Conservation (phyloP, 2,797 vertebrate species). For the Peromyscus attwateri region DNA sequence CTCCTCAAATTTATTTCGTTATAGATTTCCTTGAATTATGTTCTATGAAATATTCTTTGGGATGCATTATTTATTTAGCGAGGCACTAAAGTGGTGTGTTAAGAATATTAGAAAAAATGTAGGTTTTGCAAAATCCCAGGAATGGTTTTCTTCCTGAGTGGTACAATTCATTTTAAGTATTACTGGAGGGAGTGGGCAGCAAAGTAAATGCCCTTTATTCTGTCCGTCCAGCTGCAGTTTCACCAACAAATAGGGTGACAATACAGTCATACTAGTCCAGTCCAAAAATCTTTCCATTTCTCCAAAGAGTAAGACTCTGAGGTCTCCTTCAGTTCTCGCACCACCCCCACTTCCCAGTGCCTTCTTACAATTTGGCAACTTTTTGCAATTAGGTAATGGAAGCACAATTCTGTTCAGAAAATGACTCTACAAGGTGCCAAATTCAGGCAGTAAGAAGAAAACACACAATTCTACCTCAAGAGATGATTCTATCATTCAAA, state of each 20-base stretch:
- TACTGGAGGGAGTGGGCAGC: constrained; percentile 22
- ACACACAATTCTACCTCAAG: constrained; percentile 50
- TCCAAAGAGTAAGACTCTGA: constrained; percentile 78
- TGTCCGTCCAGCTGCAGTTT: constrained; percentile 71
- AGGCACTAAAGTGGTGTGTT: neutral
- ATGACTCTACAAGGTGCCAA: constrained; percentile 78
- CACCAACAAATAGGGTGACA: constrained; percentile 78
- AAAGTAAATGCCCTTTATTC: constrained; percentile 60
- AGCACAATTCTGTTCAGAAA: constrained; percentile 79
- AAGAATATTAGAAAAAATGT: constrained; percentile 53
- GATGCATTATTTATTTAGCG: neutral
- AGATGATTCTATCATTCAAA: constrained; percentile 64
- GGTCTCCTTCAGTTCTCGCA: constrained; percentile 73
- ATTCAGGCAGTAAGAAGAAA: constrained; percentile 70
- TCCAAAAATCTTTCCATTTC: constrained; percentile 81
- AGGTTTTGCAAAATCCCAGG: constrained; percentile 29
- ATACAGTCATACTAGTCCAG: constrained; percentile 33
- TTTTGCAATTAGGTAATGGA: constrained; percentile 86
- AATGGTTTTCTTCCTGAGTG: constrained; percentile 62
- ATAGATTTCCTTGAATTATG: neutral
- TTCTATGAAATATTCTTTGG: neutral
- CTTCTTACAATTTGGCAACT: constrained; percentile 79
- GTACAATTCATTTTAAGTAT: constrained; percentile 59
- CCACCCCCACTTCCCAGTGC: constrained; percentile 20
- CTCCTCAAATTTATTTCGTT: constrained; percentile 15